Evolutionary conservation across 2,797 vertebrate genomes (phyloP).

Genomic region (Meriones psammophilus): DNA sequence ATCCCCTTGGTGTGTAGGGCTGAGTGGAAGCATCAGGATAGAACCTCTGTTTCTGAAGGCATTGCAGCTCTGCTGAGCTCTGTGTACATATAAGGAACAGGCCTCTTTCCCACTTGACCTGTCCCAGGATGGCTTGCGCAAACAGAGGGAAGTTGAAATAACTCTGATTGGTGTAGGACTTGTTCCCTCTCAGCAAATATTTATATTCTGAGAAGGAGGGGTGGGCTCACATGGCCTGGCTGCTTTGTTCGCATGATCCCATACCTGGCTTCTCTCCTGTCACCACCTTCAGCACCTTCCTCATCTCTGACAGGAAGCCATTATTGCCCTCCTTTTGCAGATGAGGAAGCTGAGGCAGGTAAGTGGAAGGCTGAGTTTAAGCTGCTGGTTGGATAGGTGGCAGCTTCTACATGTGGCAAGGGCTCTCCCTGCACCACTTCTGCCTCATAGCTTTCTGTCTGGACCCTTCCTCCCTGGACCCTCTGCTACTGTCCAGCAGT

Average conservation of each 20-base stretch:
- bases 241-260: background rate
- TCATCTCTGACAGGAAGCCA: background rate
- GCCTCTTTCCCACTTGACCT: rapidly evolving
- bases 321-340: background rate
- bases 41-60: background rate
- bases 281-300: background rate
- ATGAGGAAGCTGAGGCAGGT: background rate
- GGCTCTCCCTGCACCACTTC: background rate
- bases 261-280: background rate
- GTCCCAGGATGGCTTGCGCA: background rate
- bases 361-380: background rate
- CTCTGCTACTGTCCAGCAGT: background rate
- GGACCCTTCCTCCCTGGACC: background rate
- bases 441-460: background rate
- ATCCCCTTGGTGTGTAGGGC: background rate
- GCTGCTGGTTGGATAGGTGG: background rate
- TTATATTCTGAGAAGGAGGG: background rate
- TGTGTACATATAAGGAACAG: rapidly evolving
- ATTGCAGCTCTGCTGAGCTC: background rate
- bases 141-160: background rate
- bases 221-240: background rate
- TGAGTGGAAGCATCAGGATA: background rate
- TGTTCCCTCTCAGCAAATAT: background rate
- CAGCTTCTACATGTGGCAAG: background rate
- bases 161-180: background rate